A percentile compares a stretch with the other conserved stretches of the same genome.
Conservation (phyloP, 1,140 invertebrate species). For the Nasonia vitripennis region DNA sequence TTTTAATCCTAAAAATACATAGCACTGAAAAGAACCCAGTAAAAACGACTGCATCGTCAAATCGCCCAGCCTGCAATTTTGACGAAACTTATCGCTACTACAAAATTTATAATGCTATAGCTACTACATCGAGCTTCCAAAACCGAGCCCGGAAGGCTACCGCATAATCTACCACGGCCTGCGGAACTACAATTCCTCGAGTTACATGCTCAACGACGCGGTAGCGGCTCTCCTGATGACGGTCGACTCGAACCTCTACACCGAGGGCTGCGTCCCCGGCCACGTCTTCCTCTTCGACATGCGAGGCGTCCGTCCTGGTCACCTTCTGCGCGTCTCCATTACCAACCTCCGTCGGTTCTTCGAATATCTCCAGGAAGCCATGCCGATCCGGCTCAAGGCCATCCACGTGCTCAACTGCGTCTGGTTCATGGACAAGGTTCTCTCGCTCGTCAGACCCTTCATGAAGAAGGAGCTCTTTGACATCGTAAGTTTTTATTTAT, state of each 20-base stretch:
- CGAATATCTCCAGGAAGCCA: constrained; percentile 79
- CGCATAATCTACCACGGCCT: constrained; percentile 80
- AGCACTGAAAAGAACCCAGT: too few species aligned
- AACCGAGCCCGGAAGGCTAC: constrained; percentile 77
- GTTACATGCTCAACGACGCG: constrained; percentile 81
- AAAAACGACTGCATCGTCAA: too few species aligned
- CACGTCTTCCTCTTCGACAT: constrained; percentile 81
- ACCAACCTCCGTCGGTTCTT: constrained; percentile 80
- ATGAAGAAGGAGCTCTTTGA: constrained; percentile 80
- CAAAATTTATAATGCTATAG: too few species aligned
- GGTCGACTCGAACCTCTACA: constrained; percentile 79
- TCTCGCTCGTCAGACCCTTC: constrained; percentile 79
- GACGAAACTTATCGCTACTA: too few species aligned
- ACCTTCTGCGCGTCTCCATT: constrained; percentile 78
- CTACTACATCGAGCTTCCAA: constrained; percentile 73
- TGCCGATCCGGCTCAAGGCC: constrained; percentile 78
- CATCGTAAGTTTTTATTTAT: constrained; percentile 70
- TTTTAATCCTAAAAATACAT: too few species aligned
- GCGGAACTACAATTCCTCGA: constrained; percentile 77
- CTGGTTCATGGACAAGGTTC: constrained; percentile 79
- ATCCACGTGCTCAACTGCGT: constrained; percentile 81
- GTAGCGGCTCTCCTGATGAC: constrained; percentile 83
- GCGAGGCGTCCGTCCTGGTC: constrained; percentile 77
- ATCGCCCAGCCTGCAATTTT: too few species aligned
- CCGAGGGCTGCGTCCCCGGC: constrained; percentile 76